These are phyloP conservation scores for Antennarius maculatus DNA, from an alignment of 2,797 vertebrate genomes.

Conservation along the genomic window DNA sequence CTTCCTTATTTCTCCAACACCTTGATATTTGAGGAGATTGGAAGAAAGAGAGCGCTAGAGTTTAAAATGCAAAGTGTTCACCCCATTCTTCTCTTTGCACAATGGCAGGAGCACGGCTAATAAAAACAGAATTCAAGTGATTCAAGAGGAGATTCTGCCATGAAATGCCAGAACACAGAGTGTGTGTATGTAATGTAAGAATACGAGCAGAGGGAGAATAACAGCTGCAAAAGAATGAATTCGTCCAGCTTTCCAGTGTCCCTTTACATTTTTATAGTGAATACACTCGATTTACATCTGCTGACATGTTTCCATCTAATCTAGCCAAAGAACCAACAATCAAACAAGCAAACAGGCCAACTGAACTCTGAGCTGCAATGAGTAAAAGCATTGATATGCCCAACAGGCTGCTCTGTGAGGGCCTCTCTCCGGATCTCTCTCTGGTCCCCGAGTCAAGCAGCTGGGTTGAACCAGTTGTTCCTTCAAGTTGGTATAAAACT, in stretches of 20 bases:
- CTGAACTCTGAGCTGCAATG: constrained; percentile 16
- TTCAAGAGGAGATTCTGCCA: constrained; percentile 25
- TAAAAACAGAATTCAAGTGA: constrained; percentile 35
- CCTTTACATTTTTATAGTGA: constrained; percentile 38
- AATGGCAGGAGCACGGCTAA: constrained; percentile 26
- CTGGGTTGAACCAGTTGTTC: constrained; percentile 62
- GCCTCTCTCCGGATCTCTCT: constrained; percentile 37
- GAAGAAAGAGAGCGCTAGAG: neutral
- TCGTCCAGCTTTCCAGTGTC: constrained; percentile 39
- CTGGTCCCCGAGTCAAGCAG: constrained; percentile 43
- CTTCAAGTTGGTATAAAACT: constrained; percentile 68
- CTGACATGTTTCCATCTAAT: constrained; percentile 49
- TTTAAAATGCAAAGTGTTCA: constrained; percentile 45
- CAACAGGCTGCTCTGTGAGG: constrained; percentile 33
- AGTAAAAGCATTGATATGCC: constrained; percentile 40
- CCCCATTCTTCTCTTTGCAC: constrained; percentile 6
- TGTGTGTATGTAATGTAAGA: constrained; percentile 20
- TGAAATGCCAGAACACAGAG: constrained; percentile 25
- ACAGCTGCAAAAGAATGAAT: constrained; percentile 21
- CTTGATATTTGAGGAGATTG: constrained; percentile 56
- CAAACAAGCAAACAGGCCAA: constrained; percentile 24
- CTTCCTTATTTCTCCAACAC: constrained; percentile 36
- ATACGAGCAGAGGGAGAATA: constrained; percentile 17
- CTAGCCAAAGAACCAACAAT: constrained; percentile 39
- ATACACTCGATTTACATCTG: constrained; percentile 39